Conservation (phyloP, 2,113 vertebrate genomes). For the Microcebus tavaratra region DNA sequence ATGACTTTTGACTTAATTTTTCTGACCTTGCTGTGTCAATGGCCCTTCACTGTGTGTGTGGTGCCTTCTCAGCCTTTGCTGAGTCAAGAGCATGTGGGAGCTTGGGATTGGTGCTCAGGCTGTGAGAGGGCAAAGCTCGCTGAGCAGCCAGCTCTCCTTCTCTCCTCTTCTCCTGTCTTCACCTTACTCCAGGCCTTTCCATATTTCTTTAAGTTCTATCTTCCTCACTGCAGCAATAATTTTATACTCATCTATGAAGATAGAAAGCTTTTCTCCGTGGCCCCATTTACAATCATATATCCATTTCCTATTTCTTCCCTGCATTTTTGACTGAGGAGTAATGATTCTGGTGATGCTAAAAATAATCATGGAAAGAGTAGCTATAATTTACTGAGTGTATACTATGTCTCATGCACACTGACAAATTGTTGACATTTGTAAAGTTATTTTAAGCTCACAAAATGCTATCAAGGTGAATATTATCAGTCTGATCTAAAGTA, state of each 20-base stretch:
- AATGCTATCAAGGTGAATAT: neutral
- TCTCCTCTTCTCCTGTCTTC: neutral
- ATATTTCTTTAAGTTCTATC: no score
- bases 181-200: neutral
- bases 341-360: neutral
- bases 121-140: accelerated
- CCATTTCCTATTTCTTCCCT: neutral
- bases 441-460: neutral
- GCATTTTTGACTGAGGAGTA: neutral
- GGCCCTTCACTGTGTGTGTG: accelerated
- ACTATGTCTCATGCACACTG: neutral
- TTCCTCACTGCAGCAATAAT: neutral
- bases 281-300: neutral
- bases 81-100: accelerated
- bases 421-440: neutral
- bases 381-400: accelerated
- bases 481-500: neutral
- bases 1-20: neutral
- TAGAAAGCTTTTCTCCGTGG: neutral
- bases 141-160: neutral
- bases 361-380: neutral
- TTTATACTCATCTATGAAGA: neutral
- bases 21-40: neutral
- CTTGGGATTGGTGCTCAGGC: neutral
- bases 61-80: neutral